Evolutionary conservation across 2,888 invertebrate species (phyloP), one percentile per base, ranked within the genome.

Genomic region (Blastobasis adustella): DNA sequence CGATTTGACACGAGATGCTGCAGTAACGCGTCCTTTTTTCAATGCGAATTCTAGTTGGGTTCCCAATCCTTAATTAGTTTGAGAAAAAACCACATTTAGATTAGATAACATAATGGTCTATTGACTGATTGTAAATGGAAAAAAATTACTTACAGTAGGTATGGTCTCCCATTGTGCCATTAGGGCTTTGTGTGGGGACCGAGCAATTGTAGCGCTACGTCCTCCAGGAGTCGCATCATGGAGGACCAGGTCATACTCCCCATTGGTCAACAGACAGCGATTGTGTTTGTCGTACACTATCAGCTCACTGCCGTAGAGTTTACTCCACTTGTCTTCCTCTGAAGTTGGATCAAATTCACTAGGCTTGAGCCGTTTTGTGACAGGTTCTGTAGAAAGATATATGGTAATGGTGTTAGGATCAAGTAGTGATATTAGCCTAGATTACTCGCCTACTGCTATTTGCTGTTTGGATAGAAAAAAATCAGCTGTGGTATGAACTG

Each of bases 241-340:
- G 57, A 98, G 83, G 49, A 94, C 93, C 53, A 98, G 87, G 73
- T 97, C 97, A 79, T 98, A 98, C 73, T 97, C 96, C 4, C 97
- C 98, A 62, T 96, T 96, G 0, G 93, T 94, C 49, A 97, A 89
- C 51, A 96, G 90, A 73, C 97, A 97, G 10, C 96, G 92, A 70
- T 94, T 95, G 67, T 96, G 93, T 73, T 96, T 96, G 76, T 98
- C 97, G 71, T 96, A 97, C 39, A 98, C 93, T 54, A 95, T 93
- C 53, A 98, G 83, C 79, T 97, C 97, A 52, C 95, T 94, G 43
- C 93, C 93, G 58, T 93, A 93, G 37, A 93, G 77, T 60, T 91
- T 90, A 7, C 82, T 83, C 79, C 90, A 90, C 66, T 90, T 91
- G 54, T 65, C 77, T 47, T 82, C 71, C 9, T 59, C 73, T 36